Conservation (phyloP, 2,797 vertebrate species). For the Sebastes nivosus region DNA sequence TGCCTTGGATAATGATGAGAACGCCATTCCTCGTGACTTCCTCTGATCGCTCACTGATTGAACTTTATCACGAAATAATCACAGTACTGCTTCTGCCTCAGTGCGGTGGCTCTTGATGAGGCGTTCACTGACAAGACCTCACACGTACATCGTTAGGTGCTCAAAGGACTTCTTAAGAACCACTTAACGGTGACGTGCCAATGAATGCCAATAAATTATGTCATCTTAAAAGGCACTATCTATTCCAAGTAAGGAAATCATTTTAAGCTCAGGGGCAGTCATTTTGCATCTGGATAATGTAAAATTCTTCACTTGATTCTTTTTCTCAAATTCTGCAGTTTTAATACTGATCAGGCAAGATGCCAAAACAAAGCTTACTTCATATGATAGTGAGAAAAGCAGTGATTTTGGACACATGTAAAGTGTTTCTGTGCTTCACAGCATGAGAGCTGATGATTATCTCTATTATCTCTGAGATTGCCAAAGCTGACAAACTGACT, state of each 20-base stretch:
- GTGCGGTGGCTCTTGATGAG: background rate
- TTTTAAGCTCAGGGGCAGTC: constrained; percentile 15
- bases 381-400: background rate
- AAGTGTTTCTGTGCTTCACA: background rate
- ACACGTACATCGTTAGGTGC: background rate
- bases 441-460: background rate
- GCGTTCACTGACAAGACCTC: background rate
- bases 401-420: background rate
- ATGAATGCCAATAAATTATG: background rate
- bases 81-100: background rate
- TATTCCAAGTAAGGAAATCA: background rate
- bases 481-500: background rate
- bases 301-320: background rate
- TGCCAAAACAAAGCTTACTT: background rate
- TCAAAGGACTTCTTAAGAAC: background rate
- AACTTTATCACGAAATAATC: background rate
- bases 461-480: background rate
- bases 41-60: constrained; percentile 33
- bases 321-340: background rate
- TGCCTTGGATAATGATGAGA: background rate
- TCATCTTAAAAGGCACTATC: background rate
- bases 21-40: constrained; percentile 45
- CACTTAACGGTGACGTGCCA: background rate
- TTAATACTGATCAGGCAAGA: background rate
- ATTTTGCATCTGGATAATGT: background rate